A percentile compares a stretch with the other conserved stretches of the same genome.
Evolutionary conservation across 2,113 vertebrate genomes (phyloP).

Genomic region (Cacatua alba): DNA sequence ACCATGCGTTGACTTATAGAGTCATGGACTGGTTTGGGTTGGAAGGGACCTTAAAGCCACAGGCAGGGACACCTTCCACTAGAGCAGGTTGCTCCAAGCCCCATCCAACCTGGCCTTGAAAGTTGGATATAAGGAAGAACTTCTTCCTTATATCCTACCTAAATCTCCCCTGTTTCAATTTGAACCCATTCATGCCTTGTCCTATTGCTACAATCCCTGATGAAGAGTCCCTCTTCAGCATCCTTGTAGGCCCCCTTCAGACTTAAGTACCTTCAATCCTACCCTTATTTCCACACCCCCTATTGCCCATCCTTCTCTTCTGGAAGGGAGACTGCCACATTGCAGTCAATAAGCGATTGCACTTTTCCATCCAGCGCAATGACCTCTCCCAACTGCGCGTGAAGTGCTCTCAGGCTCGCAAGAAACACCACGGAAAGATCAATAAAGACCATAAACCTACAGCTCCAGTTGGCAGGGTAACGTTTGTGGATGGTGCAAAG

Average conservation of each 20-base stretch:
- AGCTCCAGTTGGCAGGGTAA: background rate
- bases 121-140: background rate
- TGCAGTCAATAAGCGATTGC: background rate
- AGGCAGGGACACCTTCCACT: background rate
- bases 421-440: background rate
- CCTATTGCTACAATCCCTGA: background rate
- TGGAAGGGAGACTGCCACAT: fast-evolving
- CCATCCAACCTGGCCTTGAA: background rate
- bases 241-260: background rate
- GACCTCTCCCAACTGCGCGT: fast-evolving
- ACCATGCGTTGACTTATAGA: fast-evolving
- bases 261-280: background rate
- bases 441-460: background rate
- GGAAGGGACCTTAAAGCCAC: background rate
- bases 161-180: background rate
- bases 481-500: background rate
- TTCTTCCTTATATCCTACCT: background rate
- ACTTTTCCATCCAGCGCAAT: background rate
- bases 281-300: background rate
- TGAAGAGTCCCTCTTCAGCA: background rate
- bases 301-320: background rate
- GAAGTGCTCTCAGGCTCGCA: background rate
- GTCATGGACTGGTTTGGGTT: background rate
- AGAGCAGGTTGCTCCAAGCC: background rate
- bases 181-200: background rate